A percentile compares a stretch with the other conserved stretches of the same genome.
These are phyloP conservation scores for Noctua janthe DNA, from an alignment of 2,888 invertebrate genomes.

Conservation along the genomic window DNA sequence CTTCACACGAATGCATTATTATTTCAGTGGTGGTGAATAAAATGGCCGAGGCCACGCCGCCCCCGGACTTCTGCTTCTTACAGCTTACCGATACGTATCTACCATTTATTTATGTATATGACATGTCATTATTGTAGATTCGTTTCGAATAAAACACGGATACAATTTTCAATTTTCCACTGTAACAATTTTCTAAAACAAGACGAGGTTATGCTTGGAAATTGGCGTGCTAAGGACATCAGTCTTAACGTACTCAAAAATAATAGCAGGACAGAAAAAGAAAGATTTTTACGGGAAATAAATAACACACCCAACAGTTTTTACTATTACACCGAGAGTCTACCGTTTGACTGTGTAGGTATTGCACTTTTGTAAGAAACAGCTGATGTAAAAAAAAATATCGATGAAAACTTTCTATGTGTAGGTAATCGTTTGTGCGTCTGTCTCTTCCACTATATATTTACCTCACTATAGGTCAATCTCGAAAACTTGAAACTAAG, in stretches of 20 bases:
- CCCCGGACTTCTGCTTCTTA: slow-evolving; percentile 34
- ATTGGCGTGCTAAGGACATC: background rate
- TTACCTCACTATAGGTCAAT: background rate
- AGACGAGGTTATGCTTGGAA: background rate
- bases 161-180: background rate
- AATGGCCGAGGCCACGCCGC: slow-evolving; percentile 59
- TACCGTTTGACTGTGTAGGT: no score
- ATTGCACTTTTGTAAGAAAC: no score
- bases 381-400: background rate
- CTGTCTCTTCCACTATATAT: background rate
- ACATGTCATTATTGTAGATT: slow-evolving; percentile 17
- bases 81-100: slow-evolving; percentile 14
- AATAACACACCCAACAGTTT: background rate
- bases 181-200: background rate
- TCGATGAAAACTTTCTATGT: background rate
- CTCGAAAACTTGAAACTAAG: background rate
- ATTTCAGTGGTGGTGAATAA: slow-evolving; percentile 65
- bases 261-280: background rate
- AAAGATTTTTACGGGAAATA: background rate
- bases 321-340: background rate
- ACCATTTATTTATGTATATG: slow-evolving; percentile 21
- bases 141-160: background rate
- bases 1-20: slow-evolving; percentile 65
- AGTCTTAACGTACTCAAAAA: background rate
- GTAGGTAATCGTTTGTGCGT: background rate